Evolutionary conservation across 2,888 invertebrate genomes (phyloP).

Genomic region (Schizaphis graminum): DNA sequence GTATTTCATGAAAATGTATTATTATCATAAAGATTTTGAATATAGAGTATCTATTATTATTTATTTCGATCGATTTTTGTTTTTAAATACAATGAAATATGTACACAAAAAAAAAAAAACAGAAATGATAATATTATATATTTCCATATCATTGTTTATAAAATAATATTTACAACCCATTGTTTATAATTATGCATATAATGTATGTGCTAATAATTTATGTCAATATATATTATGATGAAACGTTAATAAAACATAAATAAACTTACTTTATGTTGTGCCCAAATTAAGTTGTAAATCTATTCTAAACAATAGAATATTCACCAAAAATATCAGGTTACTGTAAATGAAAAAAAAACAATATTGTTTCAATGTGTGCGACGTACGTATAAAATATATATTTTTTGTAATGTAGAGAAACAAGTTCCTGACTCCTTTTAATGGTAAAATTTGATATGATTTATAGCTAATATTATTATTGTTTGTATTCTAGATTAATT

Average conservation of each 20-base stretch:
- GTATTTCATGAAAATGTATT: background rate
- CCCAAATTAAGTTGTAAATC: constrained; percentile 7
- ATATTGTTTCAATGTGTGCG: background rate
- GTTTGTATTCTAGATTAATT: constrained; percentile 18
- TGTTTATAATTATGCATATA: background rate
- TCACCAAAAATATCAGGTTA: background rate
- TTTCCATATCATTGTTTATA: background rate
- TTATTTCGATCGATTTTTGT: background rate
- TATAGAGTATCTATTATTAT: background rate
- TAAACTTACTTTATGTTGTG: background rate
- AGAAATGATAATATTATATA: background rate
- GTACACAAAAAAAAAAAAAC: background rate
- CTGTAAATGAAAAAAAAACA: background rate
- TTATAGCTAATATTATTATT: background rate
- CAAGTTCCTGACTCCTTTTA: constrained; percentile 11
- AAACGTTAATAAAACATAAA: background rate
- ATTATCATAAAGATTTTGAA: background rate
- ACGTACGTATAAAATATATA: constrained; percentile 7
- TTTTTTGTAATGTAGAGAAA: constrained; percentile 21
- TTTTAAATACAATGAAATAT: background rate
- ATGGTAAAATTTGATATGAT: background rate
- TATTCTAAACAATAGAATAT: constrained; percentile 21
- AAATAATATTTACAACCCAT: background rate
- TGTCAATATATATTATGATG: background rate
- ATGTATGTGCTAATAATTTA: constrained; percentile 6